Base-by-base conservation (phyloP, 2,888 invertebrate species). In the Chymomyza amoena region DNA sequence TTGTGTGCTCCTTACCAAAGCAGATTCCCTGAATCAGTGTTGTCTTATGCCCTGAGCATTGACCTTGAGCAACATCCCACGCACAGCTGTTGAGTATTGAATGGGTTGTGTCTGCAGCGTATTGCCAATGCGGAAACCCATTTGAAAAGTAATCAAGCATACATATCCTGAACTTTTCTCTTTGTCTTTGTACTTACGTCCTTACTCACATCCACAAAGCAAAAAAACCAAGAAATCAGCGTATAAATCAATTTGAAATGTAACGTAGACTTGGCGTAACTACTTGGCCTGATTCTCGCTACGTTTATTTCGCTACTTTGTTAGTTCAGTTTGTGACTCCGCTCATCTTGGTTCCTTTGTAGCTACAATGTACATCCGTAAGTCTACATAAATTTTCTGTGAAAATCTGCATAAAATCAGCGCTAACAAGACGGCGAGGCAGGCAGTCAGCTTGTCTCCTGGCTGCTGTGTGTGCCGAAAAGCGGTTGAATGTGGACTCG, bases 371-470 rank as follows among this genome's bases (percentile, higher is more conserved):
- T 87, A 75, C 79, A 75, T 70, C 85, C 72, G 72, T 65, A 79
- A 88, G 64, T 87, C 72, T 78, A 87, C 84, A 88, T 85, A 84
- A 85, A 89, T 89, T 83, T 80, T 79, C 77, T 67, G 71, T 70
- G 68, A 7, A 89, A 84, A 85, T 89, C 84, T 85, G 87, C 84
- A 85, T 89, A 89, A 85, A 89, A 89, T 85, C 88, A 89, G 75
- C 80, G 89, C 85, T 86, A 87, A 85, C 86, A 85, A 88, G 77
- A 69, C 70, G 15, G 7, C 20, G 54, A n/a, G n/a, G n/a, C n/a
- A 18, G 18, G 16, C 18, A 54, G 54, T 54, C 9, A 54, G n/a
- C 6, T 20, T 36, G 36, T 36, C 36, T 36, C 1, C 4, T 13
- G 4, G 13, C 13, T n/a, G n/a, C 13, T 45, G 39, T 4, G 39